Base-by-base conservation (phyloP, 1,140 invertebrate species). In the Trichonephila inaurata region DNA sequence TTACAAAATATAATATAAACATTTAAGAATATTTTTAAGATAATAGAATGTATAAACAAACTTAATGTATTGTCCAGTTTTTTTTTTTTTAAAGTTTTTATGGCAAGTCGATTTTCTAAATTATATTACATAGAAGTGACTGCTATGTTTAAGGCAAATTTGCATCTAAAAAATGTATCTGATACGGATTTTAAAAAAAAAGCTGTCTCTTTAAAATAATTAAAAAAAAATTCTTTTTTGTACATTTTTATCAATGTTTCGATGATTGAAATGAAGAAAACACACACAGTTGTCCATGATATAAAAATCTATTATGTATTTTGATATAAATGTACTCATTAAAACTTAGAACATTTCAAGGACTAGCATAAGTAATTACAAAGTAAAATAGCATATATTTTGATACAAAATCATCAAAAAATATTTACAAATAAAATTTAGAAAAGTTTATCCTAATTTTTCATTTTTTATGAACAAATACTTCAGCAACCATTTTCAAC, bases 371-470 rank as follows among this genome's bases (percentile, higher is more conserved):
- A 82, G 62, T 89, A 19, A 89, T 72, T 91, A 91, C 28, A 92
- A 92, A 92, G 58, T 51, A 51, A 66, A 92, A 85, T 40, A 85
- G 81, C 81, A 82, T 92, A 85, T 62, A 69, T 64, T 66, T 92
- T 58, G 82, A 85, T 92, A 92, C 28, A 92, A 92, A 85, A 85
- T 58, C 61, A 85, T 77, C 81, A 90, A 77, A 81, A 82, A 92
- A 85, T 92, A 92, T 92, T 83, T 92, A 92, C 90, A 92, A 92
- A 92, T 85, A 40, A 91, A 81, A 91, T 77, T 81, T 91, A 81
- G 44, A 58, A 91, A 89, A 89, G 40, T 81, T 66, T 66, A 60
- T 85, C 82, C 44, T 85, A 85, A 85, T 85, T 85, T 85, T 85
- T n/a, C 44, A 85, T 14, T 58, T 28, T 61, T 85, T 61, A 60